phyloP scores from a whole-genome alignment of 2,888 invertebrate species.

The Calameuta filiformis region DNA sequence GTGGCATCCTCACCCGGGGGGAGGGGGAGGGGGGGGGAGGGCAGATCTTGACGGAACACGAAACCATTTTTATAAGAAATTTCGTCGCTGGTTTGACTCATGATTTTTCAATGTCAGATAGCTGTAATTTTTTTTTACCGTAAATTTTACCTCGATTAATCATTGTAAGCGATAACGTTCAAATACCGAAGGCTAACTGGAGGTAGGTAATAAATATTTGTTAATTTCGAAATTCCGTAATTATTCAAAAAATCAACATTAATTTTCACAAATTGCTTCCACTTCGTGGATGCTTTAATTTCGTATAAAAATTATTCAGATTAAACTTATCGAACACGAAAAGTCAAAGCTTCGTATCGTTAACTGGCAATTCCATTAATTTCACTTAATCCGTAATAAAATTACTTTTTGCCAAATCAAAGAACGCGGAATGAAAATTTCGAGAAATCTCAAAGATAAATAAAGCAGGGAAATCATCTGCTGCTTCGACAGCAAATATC shows the following conservation, averaged over 20 bases:
- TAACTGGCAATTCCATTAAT: background rate
- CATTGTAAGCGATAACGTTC: background rate
- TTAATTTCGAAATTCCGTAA: background rate
- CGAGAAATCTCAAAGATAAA: background rate
- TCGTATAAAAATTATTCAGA: background rate
- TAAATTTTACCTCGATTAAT: background rate
- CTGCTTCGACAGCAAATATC: too few relatives aligned
- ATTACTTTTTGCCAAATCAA: background rate
- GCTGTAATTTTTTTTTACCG: background rate
- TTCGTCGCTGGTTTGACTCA: slow-evolving; percentile 32
- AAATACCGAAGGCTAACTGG: background rate
- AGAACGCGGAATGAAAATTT: background rate
- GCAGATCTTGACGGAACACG: slow-evolving; percentile 41
- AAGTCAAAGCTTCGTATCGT: background rate
- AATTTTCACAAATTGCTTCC: too few relatives aligned
- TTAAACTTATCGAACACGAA: background rate
- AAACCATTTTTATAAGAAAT: slow-evolving; percentile 54
- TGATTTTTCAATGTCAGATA: background rate
- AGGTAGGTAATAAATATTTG: background rate
- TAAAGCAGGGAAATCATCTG: too few relatives aligned
- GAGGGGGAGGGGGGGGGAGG: too few relatives aligned
- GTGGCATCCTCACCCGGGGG: slow-evolving; percentile 12
- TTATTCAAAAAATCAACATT: background rate
- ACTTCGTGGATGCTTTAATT: too few relatives aligned
- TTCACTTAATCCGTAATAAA: background rate